Evolutionary conservation across 2,888 invertebrate species (phyloP), one percentile per base, ranked within the genome.

Genomic region (Stenodema calcarata): DNA sequence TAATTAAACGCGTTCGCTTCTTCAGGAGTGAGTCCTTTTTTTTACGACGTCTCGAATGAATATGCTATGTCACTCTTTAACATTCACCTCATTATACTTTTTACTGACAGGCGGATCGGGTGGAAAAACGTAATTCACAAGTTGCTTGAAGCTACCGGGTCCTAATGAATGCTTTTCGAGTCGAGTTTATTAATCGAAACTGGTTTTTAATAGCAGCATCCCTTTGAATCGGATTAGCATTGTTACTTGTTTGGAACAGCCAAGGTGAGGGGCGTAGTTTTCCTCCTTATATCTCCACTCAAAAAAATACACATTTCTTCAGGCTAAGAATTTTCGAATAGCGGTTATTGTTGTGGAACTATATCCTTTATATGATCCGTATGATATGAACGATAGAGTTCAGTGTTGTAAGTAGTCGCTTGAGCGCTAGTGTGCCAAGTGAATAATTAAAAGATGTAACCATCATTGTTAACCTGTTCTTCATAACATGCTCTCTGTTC

Each of bases 81-180:
- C 42, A 84, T 84, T 84, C 84, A 84, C 84, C 84, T 84, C 84
- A 75, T 84, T 84, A 84, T 28, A 44, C 75, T 84, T 84, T 84
- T 84, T 84, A 44, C 80, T 44, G 27, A 50, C 30, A 16, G 16
- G 28, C 2, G 44, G 35, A 18, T 23, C 23, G 16, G 41, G 16
- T 35, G 73, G 23, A 44, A 84, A 84, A 84, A 73, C 84, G 84
- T 84, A 84, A 84, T 84, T 84, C 84, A 84, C 84, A 73, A 47
- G 84, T 73, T 11, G 62, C 80, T 54, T 81, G 30, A 14, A 54
- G 44, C 42, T n/a, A 42, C n/a, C 54, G 18, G 54, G 30, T 18
- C 18, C 28, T 75, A 84, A 84, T 84, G 42, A 70, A 84, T 75
- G 42, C 84, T 47, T 84, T 50, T 84, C 42, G 47, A 75, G 47